Percentiles rank a stretch among this genome's conserved stretches.
phyloP scores from a whole-genome alignment of 2,888 invertebrate species.

The Trissolcus japonicus region DNA sequence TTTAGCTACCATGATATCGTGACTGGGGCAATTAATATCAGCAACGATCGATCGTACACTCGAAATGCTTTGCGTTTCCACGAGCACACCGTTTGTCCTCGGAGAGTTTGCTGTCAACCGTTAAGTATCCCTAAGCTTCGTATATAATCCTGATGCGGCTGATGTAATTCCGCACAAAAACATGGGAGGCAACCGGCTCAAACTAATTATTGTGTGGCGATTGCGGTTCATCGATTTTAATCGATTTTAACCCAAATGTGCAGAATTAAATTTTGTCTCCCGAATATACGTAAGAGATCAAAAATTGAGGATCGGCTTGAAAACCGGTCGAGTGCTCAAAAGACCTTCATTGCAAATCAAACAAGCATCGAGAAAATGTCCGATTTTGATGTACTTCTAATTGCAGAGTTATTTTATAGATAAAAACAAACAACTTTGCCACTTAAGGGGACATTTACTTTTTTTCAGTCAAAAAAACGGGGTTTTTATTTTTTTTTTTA shows the following conservation, averaged over 20 bases:
- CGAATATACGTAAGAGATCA: too few relatives aligned
- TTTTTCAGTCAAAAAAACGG: too few relatives aligned
- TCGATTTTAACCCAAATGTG: neutral
- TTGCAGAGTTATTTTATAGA: too few relatives aligned
- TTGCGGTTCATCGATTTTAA: neutral
- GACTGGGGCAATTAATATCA: constrained; percentile 43
- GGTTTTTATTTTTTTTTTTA: too few relatives aligned
- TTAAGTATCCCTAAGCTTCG: constrained; percentile 54
- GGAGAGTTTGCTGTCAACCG: constrained; percentile 52
- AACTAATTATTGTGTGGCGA: constrained; percentile 59
- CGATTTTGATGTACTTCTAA: too few relatives aligned
- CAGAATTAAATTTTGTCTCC: too few relatives aligned
- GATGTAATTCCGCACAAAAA: constrained; percentile 59
- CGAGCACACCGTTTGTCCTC: constrained; percentile 37
- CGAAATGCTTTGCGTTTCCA: constrained; percentile 40
- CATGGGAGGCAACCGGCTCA: constrained; percentile 55
- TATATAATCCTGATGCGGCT: constrained; percentile 54
- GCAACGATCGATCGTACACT: constrained; percentile 36
- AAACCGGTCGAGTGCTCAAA: too few relatives aligned
- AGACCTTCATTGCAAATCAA: too few relatives aligned
- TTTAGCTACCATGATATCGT: constrained; percentile 38
- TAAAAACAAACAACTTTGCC: too few relatives aligned
- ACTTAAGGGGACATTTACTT: too few relatives aligned
- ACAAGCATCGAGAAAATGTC: too few relatives aligned
- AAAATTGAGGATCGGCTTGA: too few relatives aligned